Percentiles rank a stretch among this genome's conserved stretches.
phyloP scores from a whole-genome alignment of 2,113 vertebrate species.

The Pelvicachromis taeniatus region DNA sequence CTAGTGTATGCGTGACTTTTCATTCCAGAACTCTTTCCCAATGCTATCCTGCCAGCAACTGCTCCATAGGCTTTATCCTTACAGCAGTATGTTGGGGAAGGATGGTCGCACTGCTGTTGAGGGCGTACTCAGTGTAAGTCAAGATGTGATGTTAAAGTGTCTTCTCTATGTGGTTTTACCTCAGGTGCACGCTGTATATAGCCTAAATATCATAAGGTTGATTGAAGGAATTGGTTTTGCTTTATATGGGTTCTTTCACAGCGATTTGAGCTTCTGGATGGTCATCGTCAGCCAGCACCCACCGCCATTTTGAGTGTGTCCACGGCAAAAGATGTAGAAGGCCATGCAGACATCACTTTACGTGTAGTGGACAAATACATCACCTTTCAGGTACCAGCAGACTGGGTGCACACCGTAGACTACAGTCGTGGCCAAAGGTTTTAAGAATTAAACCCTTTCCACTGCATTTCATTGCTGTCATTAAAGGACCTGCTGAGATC shows the following conservation, averaged over 20 bases:
- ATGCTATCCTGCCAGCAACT: conserved; percentile 82
- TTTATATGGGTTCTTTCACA: conserved; percentile 28
- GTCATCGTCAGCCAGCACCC: conserved; percentile 54
- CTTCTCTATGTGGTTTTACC: neutral
- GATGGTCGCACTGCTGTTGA: conserved; percentile 89
- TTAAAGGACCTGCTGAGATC: no score
- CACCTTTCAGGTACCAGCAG: conserved; percentile 79
- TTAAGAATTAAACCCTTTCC: no score
- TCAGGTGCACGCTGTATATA: neutral
- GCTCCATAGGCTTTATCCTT: conserved; percentile 88
- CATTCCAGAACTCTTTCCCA: conserved; percentile 83
- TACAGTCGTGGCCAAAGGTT: no score
- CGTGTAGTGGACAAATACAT: conserved; percentile 74
- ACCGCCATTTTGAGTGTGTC: conserved; percentile 72
- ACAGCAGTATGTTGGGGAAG: conserved; percentile 81
- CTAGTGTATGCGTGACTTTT: neutral
- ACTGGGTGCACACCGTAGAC: neutral
- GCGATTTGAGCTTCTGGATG: conserved; percentile 87
- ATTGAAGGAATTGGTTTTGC: neutral
- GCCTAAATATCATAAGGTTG: neutral
- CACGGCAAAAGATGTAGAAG: conserved; percentile 22
- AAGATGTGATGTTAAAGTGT: neutral
- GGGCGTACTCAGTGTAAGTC: conserved; percentile 81
- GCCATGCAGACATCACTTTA: conserved; percentile 78
- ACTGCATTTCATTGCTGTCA: no score